These are phyloP conservation scores for Chesias legatella DNA, from an alignment of 2,888 invertebrate genomes.

Conservation along the genomic window DNA sequence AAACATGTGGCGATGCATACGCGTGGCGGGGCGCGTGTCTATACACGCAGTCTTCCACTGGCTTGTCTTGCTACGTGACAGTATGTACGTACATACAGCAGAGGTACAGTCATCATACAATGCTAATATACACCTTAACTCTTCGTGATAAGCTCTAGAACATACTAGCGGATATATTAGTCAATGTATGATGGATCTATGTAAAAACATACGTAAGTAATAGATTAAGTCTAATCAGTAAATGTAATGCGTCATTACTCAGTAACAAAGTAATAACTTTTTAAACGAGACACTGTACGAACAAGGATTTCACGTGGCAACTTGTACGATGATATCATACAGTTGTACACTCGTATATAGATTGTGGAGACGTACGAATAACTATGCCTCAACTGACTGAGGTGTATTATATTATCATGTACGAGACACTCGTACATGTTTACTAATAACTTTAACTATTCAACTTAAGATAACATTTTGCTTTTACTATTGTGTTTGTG, in stretches of 20 bases:
- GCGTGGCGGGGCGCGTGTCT: constrained; percentile 21
- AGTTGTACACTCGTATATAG: not conserved
- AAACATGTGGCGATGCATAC: constrained; percentile 14
- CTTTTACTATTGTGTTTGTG: too few species aligned
- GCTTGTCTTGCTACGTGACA: constrained; percentile 10
- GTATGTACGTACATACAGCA: constrained; percentile 1
- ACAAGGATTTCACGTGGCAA: constrained; percentile 2
- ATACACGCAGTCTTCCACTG: constrained; percentile 9
- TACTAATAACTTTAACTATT: too few species aligned
- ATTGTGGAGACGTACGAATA: too few species aligned
- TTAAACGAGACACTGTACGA: constrained; percentile 3
- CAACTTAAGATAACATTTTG: too few species aligned
- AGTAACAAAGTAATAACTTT: constrained; percentile 8
- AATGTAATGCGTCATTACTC: constrained; percentile 14
- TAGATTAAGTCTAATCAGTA: constrained; percentile 16
- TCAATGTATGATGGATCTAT: not conserved
- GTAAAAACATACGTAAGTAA: constrained; percentile 8
- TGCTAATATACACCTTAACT: constrained; percentile 3
- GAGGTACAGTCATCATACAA: not conserved
- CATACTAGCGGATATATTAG: not conserved
- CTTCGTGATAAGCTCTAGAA: constrained; percentile 4
- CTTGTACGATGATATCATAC: not conserved
- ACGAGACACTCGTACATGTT: too few species aligned
- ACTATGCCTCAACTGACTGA: too few species aligned
- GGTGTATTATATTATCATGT: too few species aligned